Base-by-base conservation (phyloP, 2,888 invertebrate species). In the Brachyptera risi region DNA sequence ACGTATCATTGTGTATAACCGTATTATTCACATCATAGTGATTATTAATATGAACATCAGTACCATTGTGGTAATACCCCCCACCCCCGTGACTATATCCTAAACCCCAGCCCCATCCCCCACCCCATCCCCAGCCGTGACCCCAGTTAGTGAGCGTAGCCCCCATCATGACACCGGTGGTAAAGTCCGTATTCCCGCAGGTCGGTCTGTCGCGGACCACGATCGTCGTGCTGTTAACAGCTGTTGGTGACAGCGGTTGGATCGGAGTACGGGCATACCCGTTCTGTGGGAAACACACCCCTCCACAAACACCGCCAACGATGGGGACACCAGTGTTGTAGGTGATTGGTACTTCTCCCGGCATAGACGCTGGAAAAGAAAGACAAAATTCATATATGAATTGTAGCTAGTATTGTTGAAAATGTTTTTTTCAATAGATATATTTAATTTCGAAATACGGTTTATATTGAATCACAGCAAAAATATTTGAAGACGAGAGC, bases 141-240 rank as follows among this genome's bases (percentile, higher is more conserved):
- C 87, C 87, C 87, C 87, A 88, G 78, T 72, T 83, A 56, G 61
- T 65, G 40, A 69, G 82, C 1, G 84, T 83, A 77, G 86, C 86
- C 54, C 85, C 84, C 78, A 87, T 84, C 69, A 86, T 83, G 68
- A 87, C 76, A 72, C 87, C 86, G 72, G 87, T 83, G 76, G 68
- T 61, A 57, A 68, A 61, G 58, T 68, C 68, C 21, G 65, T 61
- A 21, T 61, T 60, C 31, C 60, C 59, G 31, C 61, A 49, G n/a
- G 49, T 35, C 24, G 37, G 37, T 2, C 62, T 56, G 27, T 66
- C 67, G 11, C 63, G 50, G 31, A 64, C 63, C 49, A 64, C 60
- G 44, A 65, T 65, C 9, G 63, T 65, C 38, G 65, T 65, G 61
- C 59, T 63, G 61, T 59, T 59, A 47, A 47, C 21, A 5, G 58